These are phyloP conservation scores for Trochalopteron elliotii DNA, from an alignment of 2,113 vertebrate genomes.

Conservation along the genomic window DNA sequence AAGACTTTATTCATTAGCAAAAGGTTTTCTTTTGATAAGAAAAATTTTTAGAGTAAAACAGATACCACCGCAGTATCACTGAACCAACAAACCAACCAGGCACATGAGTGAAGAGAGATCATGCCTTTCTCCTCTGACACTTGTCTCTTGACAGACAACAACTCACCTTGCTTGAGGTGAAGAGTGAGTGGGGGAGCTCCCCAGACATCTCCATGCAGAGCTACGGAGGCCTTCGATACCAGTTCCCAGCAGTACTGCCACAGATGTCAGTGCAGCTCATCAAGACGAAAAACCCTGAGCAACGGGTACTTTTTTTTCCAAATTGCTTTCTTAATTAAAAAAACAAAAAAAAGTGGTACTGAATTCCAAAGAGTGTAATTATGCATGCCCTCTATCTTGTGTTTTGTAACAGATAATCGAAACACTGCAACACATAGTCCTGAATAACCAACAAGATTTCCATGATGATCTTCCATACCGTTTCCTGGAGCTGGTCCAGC, in stretches of 20 bases:
- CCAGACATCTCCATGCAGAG: conserved; percentile 36
- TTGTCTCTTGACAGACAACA: conserved; percentile 70
- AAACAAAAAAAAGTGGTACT: not conserved
- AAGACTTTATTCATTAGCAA: not conserved
- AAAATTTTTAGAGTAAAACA: not conserved
- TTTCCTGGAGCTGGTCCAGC: conserved; percentile 74
- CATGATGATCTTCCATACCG: conserved; percentile 70
- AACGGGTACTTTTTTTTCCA: conserved; percentile 67
- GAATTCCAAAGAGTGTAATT: not conserved
- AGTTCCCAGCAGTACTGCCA: conserved; percentile 38
- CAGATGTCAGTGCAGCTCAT: conserved; percentile 76
- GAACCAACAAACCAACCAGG: not conserved
- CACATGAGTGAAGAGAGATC: not conserved
- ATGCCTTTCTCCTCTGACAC: not conserved
- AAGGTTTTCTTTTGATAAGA: not conserved
- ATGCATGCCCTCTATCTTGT: not conserved
- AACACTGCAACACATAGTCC: conserved; percentile 74
- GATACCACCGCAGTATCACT: not conserved
- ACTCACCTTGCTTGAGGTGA: conserved; percentile 71
- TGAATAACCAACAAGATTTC: conserved; percentile 71
- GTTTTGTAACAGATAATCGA: conserved; percentile 72
- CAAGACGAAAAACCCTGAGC: conserved; percentile 60
- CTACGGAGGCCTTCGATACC: conserved; percentile 70
- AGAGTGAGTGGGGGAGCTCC: not conserved
- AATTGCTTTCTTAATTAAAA: not conserved